phyloP scores from a whole-genome alignment of 1,140 invertebrate genomes.

The Epicauta chinensis region DNA sequence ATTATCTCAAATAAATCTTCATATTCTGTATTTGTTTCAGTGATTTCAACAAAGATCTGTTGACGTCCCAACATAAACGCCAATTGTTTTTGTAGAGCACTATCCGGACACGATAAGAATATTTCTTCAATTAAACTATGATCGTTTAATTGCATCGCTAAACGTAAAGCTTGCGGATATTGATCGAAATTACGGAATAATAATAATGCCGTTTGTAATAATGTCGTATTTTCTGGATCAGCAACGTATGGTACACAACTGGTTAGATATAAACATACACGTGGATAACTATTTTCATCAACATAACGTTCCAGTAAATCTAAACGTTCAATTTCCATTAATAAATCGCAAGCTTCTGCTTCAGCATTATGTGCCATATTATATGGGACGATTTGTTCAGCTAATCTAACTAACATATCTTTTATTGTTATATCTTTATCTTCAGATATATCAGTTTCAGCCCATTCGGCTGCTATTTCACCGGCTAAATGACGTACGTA shows the following conservation, averaged over 20 bases:
- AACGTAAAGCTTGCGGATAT: conserved; percentile 85
- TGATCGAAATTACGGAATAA: conserved; percentile 91
- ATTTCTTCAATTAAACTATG: conserved; percentile 76
- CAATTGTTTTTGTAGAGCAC: conserved; percentile 88
- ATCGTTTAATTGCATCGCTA: conserved; percentile 95
- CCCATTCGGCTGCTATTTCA: conserved; percentile 92
- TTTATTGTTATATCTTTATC: conserved; percentile 47
- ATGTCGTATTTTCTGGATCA: conserved; percentile 90
- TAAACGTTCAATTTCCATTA: conserved; percentile 96
- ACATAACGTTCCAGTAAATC: conserved; percentile 88
- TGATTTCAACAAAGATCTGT: conserved; percentile 81
- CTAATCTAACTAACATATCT: conserved; percentile 65
- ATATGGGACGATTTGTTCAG: conserved; percentile 89
- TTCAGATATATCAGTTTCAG: conserved; percentile 56
- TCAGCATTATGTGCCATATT: conserved; percentile 99
- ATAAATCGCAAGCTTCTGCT: conserved; percentile 96
- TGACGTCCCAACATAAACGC: conserved; percentile 97
- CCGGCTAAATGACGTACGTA: conserved; percentile 87
- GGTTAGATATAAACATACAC: conserved; percentile 94
- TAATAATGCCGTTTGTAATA: conserved; percentile 80
- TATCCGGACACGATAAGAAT: conserved; percentile 79
- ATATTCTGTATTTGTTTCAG: conserved; percentile 62
- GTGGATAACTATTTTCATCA: conserved; percentile 84
- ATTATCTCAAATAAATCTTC: conserved; percentile 94
- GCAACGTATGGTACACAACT: conserved; percentile 98